phyloP scores from a whole-genome alignment of 2,797 vertebrate genomes.

The Cuculus canorus region DNA sequence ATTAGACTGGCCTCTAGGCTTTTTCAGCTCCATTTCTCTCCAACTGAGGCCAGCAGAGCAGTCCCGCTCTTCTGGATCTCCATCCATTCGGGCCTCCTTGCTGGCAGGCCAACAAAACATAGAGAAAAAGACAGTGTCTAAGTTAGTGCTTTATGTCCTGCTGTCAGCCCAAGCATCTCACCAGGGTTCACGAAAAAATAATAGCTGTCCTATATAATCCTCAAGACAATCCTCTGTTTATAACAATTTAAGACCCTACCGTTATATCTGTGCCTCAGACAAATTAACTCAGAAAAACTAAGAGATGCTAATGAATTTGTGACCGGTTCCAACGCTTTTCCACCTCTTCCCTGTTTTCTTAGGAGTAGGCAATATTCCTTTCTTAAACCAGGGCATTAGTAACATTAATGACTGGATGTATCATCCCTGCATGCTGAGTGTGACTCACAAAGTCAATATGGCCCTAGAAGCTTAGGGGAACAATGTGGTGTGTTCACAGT shows the following conservation, averaged over 20 bases:
- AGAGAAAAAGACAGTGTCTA: background rate
- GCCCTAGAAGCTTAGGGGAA: background rate
- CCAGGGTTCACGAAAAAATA: background rate
- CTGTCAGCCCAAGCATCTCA: background rate
- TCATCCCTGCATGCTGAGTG: background rate
- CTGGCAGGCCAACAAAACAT: background rate
- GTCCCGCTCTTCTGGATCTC: background rate
- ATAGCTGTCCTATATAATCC: background rate
- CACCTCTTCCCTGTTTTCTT: background rate
- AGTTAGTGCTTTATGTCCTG: background rate
- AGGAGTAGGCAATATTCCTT: background rate
- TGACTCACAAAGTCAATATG: conserved; percentile 30
- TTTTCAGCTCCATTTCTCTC: background rate
- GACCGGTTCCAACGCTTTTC: background rate
- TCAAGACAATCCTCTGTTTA: background rate
- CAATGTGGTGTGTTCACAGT: background rate
- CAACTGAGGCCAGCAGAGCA: background rate
- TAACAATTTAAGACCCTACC: background rate
- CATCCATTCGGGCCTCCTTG: background rate
- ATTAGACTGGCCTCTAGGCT: background rate
- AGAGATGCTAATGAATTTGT: background rate
- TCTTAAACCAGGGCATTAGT: background rate
- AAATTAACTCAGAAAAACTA: background rate
- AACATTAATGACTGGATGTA: background rate
- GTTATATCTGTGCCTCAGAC: background rate